Base-by-base conservation (phyloP, 2,888 invertebrate species). In the Scrobipalpa costella region DNA sequence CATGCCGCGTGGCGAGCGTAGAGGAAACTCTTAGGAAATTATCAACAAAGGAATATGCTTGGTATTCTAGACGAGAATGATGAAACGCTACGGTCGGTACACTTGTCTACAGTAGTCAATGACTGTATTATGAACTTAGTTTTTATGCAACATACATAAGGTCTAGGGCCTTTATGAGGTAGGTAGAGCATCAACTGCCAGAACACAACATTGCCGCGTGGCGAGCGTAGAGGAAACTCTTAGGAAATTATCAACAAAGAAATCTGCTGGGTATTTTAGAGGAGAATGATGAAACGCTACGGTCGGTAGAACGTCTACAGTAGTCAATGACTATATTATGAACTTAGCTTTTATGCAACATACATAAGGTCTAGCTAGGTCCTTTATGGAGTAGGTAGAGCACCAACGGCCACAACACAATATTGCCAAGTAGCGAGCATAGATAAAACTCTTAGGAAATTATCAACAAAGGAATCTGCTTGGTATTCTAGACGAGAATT, bases 141-240 rank as follows among this genome's bases (percentile, higher is more conserved):
- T n/a, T n/a, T 27, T 3, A 27, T 27, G 27, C 27, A 27, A 27
- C 27, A 27, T 27, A 27, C 27, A 27, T 27, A 27, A n/a, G 27
- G 2, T 27, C 27, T 27, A 27, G 27, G 27, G 27, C 27, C 27
- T 27, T 27, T 27, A 27, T n/a, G n/a, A n/a, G n/a, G n/a, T n/a
- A n/a, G n/a, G n/a, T n/a, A n/a, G n/a, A n/a, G n/a, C n/a, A n/a
- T n/a, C n/a, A n/a, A n/a, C n/a, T n/a, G n/a, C n/a, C n/a, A n/a
- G n/a, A n/a, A n/a, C n/a, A n/a, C n/a, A n/a, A 44, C 38, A 50
- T 19, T 50, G 33, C 21, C 57, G 34, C 57, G 57, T 57, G 57
- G 33, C 34, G 33, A 34, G 34, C 11, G 34, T 57, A 34, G 34
- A 57, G 57, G 36, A 57, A 57, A 15, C 34, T 57, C 15, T 57